phyloP scores from a whole-genome alignment of 2,797 vertebrate genomes.

The Tenualosa ilisha region DNA sequence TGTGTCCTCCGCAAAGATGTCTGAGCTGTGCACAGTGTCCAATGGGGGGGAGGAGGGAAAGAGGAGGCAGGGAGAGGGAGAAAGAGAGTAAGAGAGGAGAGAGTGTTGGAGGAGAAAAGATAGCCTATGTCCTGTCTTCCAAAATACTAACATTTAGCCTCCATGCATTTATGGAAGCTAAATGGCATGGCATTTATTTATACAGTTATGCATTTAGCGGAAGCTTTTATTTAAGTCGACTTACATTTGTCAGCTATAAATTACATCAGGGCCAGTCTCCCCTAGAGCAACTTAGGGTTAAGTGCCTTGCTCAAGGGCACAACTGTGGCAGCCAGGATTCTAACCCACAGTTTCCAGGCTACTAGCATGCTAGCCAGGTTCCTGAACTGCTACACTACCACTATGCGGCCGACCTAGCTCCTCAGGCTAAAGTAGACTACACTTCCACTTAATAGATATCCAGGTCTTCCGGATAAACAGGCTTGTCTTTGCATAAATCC shows the following conservation, averaged over 20 bases:
- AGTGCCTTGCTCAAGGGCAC: no score
- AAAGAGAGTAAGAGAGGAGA: neutral
- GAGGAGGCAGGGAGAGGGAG: conserved; percentile 6
- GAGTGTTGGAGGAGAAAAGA: conserved; percentile 18
- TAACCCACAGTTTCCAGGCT: no score
- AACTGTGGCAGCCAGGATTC: no score
- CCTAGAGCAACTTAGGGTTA: no score
- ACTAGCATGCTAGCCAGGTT: no score
- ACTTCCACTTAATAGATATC: conserved; percentile 2
- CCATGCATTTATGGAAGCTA: neutral
- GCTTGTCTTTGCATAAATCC: conserved; percentile 34
- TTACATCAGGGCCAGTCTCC: no score
- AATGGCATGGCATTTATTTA: no score
- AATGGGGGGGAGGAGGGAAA: conserved; percentile 16
- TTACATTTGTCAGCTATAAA: no score
- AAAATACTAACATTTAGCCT: conserved; percentile 46
- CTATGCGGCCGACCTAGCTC: conserved; percentile 26
- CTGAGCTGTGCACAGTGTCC: conserved; percentile 47
- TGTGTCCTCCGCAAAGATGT: conserved; percentile 46
- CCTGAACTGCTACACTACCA: no score
- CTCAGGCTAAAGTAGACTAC: neutral
- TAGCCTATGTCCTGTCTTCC: conserved; percentile 38
- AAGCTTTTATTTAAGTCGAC: no score
- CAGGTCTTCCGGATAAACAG: conserved; percentile 10
- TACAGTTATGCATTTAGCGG: no score